Base-by-base conservation (phyloP, 1,140 invertebrate genomes). In the Sweltsa coloradensis region DNA sequence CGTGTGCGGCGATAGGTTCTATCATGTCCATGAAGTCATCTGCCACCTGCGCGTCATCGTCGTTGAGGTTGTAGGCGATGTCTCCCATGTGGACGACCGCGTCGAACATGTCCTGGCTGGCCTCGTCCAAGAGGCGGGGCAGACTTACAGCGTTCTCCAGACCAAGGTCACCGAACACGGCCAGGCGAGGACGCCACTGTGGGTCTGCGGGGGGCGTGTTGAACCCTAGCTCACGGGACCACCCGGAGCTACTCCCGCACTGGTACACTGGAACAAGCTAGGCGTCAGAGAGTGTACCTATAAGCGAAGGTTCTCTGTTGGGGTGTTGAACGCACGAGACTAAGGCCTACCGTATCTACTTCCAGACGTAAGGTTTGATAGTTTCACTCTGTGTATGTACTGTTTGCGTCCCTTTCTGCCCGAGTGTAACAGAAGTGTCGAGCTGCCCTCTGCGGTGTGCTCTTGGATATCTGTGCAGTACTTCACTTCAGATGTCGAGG, bases 41-140 rank as follows among this genome's bases (percentile, higher is more conserved):
- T 0, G 91, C 91, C 40, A 89, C 76, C 39, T 64, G 62, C 1
- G 78, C 89, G 61, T 89, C 68, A 45, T 87, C 65, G 66, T 78
- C 70, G 66, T 91, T 69, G 85, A 97, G 86, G 64, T 97, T 86
- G 69, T 97, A 98, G 0, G 92, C 93, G 71, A 97, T 89, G 73
- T 95, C 91, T 1, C 91, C 92, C 49, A 94, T 85, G 69, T 97
- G 93, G 40, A 96, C 70, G 45, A 91, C 79, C 51, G 85, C 75
- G 69, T 97, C 89, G 63, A 89, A 93, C 53, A 78, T 64, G 14
- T 75, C 83, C 25, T 70, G 67, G 57, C 89, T 77, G 0, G 82
- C 77, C 56, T 96, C 92, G 51, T 83, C 68, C 62, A 91, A 85
- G 25, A 97, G 63, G 37, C 81, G 69, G 0, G 77, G 72, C 31